Conservation (phyloP, 2,888 invertebrate genomes). For the Drosophila lacicola region DNA sequence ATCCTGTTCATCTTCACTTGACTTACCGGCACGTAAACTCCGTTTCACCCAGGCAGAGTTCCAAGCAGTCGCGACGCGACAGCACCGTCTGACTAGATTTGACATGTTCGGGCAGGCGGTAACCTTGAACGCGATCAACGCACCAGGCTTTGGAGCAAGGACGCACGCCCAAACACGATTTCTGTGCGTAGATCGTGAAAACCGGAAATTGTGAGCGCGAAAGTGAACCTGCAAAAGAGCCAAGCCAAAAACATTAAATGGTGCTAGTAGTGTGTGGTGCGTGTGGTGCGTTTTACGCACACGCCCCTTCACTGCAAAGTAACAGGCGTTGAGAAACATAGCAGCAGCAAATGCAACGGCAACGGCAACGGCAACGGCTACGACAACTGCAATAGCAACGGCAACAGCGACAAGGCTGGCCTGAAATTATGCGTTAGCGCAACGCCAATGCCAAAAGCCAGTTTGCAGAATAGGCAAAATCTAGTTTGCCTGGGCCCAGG, state of each 20-base stretch:
- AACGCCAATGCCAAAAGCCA: constrained; percentile 70
- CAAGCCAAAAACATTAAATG: constrained; percentile 32
- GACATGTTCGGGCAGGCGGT: constrained; percentile 92
- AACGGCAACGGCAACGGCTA: constrained; percentile 25
- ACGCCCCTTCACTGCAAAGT: constrained; percentile 77
- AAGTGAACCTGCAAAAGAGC: constrained; percentile 89
- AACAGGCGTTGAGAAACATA: constrained; percentile 81
- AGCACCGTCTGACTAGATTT: constrained; percentile 91
- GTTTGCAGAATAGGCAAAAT: constrained; percentile 78
- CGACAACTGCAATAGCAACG: constrained; percentile 30
- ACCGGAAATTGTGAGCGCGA: constrained; percentile 97
- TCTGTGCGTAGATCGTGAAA: constrained; percentile 98
- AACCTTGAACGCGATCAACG: constrained; percentile 96
- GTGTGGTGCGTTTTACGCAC: constrained; percentile 71
- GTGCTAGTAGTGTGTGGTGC: constrained; percentile 51
- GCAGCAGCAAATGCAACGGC: constrained; percentile 43
- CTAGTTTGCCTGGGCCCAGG: constrained; percentile 73
- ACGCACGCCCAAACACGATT: constrained; percentile 95
- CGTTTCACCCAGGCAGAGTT: constrained; percentile 94
- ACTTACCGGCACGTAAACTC: constrained; percentile 97
- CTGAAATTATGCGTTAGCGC: constrained; percentile 75
- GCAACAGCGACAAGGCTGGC: constrained; percentile 58
- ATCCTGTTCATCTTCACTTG: constrained; percentile 17
- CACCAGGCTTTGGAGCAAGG: constrained; percentile 97
- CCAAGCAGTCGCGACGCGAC: constrained; percentile 94